Base-by-base conservation (phyloP, 2,888 invertebrate genomes). In the Laspeyria flexula region DNA sequence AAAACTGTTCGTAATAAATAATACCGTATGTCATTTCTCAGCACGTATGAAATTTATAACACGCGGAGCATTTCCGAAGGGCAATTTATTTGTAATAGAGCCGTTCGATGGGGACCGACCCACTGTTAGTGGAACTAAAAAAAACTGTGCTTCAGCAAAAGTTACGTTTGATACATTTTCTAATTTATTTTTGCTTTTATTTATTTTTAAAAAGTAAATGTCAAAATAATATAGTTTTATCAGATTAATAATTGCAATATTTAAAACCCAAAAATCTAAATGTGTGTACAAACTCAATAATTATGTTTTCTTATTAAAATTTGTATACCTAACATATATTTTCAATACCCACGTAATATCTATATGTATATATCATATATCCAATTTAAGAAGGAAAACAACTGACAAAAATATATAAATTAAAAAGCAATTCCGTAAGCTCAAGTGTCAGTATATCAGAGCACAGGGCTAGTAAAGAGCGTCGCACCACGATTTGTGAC, bases 1-100 rank as follows among this genome's bases (percentile, higher is more conserved):
- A 83, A 82, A 85, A 85, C 80, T 71, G 75, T 75, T 73, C 73
- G 85, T 88, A 87, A 90, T 91, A 91, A 92, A 92, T 91, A 90
- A 88, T 87, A 84, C 90, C 92, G 89, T 90, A 90, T 92, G 92
- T 91, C 91, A 89, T 91, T 92, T 91, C 92, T 90, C 92, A 92
- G 92, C 92, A 91, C 90, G 92, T 92, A 92, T 92, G 90, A 88
- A 90, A 90, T 90, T 90, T 92, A 90, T 91, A 91, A 88, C 90
- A 84, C 85, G 81, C 84, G 85, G 79, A 86, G 77, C 85, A 79
- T 83, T 86, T 85, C 83, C 84, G 84, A 82, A 85, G 83, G 88
- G 88, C 90, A 89, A 91, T 92, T 90, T 92, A 91, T 91, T 90
- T 90, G 88, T 91, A 89, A 91, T 91, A 87, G 87, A 86, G 84